Conservation (phyloP, 2,888 invertebrate species). For the Odiellus spinosus region DNA sequence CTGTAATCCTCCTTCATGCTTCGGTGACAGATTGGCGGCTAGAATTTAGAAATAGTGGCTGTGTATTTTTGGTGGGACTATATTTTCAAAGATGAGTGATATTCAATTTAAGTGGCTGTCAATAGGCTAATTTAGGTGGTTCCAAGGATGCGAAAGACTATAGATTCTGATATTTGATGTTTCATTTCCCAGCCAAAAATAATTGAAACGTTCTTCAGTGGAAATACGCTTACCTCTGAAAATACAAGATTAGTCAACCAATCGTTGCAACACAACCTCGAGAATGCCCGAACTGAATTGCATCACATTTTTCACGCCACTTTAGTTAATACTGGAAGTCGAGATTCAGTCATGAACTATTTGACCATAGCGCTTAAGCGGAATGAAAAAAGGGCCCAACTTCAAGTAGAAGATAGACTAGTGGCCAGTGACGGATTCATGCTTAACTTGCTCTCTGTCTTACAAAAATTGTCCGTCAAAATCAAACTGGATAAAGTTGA, state of each 20-base stretch:
- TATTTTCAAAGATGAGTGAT: no score
- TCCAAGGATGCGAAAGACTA: no score
- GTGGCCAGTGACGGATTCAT: conserved; percentile 89
- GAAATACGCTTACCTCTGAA: conserved; percentile 29
- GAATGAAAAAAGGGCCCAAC: conserved; percentile 75
- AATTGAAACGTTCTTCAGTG: conserved; percentile 52
- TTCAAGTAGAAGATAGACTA: conserved; percentile 60
- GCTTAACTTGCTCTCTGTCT: conserved; percentile 75
- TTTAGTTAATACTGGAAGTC: conserved; percentile 59
- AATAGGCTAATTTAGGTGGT: no score
- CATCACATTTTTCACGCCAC: conserved; percentile 69
- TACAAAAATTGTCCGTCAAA: conserved; percentile 76
- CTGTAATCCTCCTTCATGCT: no score
- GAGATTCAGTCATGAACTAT: conserved; percentile 62
- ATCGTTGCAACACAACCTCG: conserved; percentile 60
- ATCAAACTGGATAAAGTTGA: conserved; percentile 76
- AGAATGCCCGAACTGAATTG: conserved; percentile 43
- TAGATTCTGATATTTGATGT: no score
- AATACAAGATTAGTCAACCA: conserved; percentile 37
- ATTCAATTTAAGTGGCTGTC: no score
- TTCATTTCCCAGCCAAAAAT: conserved; percentile 36
- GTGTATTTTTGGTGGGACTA: no score
- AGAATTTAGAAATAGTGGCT: no score
- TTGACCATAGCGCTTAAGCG: conserved; percentile 55
- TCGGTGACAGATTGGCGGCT: no score